phyloP scores from a whole-genome alignment of 2,113 vertebrate genomes.

The Ceyx cyanopectus region DNA sequence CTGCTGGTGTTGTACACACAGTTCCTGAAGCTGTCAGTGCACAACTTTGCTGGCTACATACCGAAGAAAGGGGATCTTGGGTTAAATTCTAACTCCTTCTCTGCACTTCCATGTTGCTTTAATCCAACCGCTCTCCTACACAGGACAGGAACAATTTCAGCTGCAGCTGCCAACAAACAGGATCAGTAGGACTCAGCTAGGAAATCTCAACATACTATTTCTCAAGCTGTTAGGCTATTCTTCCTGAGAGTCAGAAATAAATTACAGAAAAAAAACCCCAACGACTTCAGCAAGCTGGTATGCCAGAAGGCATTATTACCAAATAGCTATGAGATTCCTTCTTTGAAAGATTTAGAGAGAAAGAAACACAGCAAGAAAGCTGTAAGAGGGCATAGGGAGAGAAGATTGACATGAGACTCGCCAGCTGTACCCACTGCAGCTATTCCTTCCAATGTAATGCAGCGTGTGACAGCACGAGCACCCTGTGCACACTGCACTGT shows the following conservation, averaged over 20 bases:
- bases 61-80: background rate
- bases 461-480: background rate
- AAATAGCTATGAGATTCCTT: background rate
- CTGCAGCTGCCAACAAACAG: constrained; percentile 47
- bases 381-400: background rate
- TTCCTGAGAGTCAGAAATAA: constrained; percentile 41
- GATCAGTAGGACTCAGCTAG: constrained; percentile 50
- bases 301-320: constrained; percentile 48
- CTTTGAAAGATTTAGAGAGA: background rate
- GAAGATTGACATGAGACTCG: background rate
- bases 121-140: constrained; percentile 30
- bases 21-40: background rate
- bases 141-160: constrained; percentile 27
- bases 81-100: constrained; percentile 37
- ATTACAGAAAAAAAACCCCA: background rate
- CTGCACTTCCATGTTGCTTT: background rate
- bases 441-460: background rate
- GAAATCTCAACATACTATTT: constrained; percentile 49
- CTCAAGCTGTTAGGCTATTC: constrained; percentile 43
- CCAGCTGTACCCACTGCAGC: background rate
- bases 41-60: background rate
- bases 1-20: background rate
- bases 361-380: constrained; percentile 31
- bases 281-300: constrained; percentile 1
- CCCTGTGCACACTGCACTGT: fast-evolving